Evolutionary conservation across 2,888 invertebrate genomes (phyloP), one percentile per base, ranked within the genome.

Genomic region (Lithophane socia): DNA sequence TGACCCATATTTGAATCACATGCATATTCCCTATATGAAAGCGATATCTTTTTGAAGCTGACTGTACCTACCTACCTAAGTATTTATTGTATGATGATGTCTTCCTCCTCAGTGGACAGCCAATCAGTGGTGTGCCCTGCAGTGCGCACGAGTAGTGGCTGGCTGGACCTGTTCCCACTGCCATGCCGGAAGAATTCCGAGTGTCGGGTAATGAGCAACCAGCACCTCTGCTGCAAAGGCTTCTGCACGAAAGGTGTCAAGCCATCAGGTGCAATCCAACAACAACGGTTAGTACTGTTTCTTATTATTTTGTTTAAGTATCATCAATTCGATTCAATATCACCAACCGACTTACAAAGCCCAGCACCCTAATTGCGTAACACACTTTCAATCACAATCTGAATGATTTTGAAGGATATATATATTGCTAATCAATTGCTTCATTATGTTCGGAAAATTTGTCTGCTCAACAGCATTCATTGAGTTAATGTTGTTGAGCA

Each of bases 171-270:
- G 76, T 97, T 97, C 86, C 97, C 97, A n/a, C 91, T 97, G 75
- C 97, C 97, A 0, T 97, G 97, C 92, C 94, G 92, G 78, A 95
- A 95, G 83, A 93, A 95, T 87, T 92, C 94, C 12, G 97, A 97
- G 87, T 97, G 97, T 89, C 89, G 91, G 68, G 94, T 97, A 49
- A 97, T 97, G 93, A 97, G 97, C 70, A 92, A 94, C 65, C 94
- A 94, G 83, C 95, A 97, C 83, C 94, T 97, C 16, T 97, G 97
- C 92, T 97, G 97, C 90, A 96, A 96, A 71, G 95, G 96, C 44
- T 93, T 95, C 85, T 97, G 97, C 89, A 96, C 97, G 12, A 96
- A 96, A 84, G 97, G 97, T 60, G 89, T 96, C 68, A 92, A 91
- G 66, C 88, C 88, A 18, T 86, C 91, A 29, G 91, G 92, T 12